These are phyloP conservation scores for Anas acuta DNA, from an alignment of 2,797 vertebrate species.

Conservation along the genomic window DNA sequence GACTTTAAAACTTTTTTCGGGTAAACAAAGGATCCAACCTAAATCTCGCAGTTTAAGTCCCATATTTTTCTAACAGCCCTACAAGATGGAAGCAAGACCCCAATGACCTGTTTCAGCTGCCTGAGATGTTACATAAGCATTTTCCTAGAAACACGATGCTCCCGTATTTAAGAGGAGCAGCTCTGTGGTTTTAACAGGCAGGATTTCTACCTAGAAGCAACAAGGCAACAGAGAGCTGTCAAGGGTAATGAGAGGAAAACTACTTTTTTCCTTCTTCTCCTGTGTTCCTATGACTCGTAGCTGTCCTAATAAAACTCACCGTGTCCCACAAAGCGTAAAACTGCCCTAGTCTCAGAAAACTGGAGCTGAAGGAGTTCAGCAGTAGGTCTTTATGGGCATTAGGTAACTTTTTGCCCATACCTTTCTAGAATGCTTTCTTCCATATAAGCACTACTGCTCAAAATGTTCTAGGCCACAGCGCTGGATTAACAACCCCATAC, in stretches of 20 bases:
- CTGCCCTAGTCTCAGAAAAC: not conserved
- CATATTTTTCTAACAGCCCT: not conserved
- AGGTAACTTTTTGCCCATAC: not conserved
- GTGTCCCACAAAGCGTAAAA: not conserved
- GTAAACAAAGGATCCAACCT: not conserved
- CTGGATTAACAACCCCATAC: not conserved
- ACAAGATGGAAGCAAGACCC: not conserved
- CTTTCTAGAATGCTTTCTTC: not conserved
- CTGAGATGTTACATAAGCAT: not conserved
- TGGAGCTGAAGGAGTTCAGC: not conserved
- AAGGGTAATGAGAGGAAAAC: not conserved
- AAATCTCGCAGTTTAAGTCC: not conserved
- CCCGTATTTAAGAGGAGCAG: not conserved
- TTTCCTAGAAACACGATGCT: not conserved
- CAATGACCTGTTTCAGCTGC: not conserved
- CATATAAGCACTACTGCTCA: accelerated
- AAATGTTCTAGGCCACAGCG: not conserved
- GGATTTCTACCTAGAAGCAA: not conserved
- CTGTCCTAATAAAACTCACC: not conserved
- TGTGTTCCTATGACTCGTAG: not conserved
- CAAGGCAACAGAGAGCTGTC: not conserved
- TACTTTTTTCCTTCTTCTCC: accelerated
- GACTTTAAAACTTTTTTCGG: not conserved
- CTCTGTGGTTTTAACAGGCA: not conserved
- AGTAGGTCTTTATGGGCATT: accelerated